Percentiles rank a stretch among this genome's conserved stretches.
Evolutionary conservation across 1,140 invertebrate genomes (phyloP).

Genomic region (Solenopsis invicta): DNA sequence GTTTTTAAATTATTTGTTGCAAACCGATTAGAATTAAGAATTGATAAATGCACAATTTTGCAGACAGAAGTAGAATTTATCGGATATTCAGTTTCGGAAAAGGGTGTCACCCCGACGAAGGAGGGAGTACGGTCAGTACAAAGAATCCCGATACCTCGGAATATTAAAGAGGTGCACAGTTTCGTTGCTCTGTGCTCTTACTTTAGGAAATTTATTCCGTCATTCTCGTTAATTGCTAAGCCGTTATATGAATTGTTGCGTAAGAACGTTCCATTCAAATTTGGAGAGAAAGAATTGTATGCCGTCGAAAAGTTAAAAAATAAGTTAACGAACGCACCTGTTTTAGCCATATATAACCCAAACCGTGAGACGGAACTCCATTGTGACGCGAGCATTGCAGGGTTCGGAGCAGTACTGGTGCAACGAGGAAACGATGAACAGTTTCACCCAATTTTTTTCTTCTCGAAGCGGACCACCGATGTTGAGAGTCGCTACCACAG

Average conservation of each 20-base stretch:
- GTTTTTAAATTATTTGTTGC: neutral
- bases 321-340: neutral
- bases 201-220: neutral
- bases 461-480: slow-evolving; percentile 67
- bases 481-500: slow-evolving; percentile 77
- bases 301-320: neutral
- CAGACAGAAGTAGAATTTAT: neutral
- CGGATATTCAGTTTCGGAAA: neutral
- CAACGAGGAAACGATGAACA: slow-evolving; percentile 47
- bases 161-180: neutral
- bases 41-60: neutral
- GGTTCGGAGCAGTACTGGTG: slow-evolving; percentile 72
- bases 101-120: neutral
- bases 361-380: no score
- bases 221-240: neutral
- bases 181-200: neutral
- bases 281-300: slow-evolving; percentile 3
- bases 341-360: no score
- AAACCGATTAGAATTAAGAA: neutral
- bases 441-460: slow-evolving; percentile 51
- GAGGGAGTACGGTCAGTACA: neutral
- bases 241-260: neutral
- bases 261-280: neutral
- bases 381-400: no score
- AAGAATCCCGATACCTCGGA: neutral